Base-by-base conservation (phyloP, 2,888 invertebrate genomes). In the Eremobia ochroleuca region DNA sequence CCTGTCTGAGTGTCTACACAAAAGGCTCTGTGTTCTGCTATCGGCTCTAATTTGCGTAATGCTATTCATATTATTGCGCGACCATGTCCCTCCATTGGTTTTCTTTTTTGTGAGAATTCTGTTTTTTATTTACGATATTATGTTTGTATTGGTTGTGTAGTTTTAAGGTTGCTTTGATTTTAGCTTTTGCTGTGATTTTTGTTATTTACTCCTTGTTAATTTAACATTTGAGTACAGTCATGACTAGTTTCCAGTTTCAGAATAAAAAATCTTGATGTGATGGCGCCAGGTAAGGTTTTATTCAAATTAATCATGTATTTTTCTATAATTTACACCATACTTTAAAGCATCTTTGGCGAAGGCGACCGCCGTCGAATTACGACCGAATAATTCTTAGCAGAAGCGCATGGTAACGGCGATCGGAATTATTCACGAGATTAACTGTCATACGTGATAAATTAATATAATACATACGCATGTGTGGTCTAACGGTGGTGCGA, bases 1-100 rank as follows among this genome's bases (percentile, higher is more conserved):
- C 49, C 80, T 79, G 85, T 87, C 82, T 72, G 81, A 4, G 71
- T 72, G 82, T 82, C 85, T 71, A 80, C 84, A 88, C 89, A 89
- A 88, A 85, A 87, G 86, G 83, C 85, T 81, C 52, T 80, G 67
- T 69, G 77, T 77, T 73, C 79, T 78, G 79, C 88, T 90, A 91
- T 92, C 90, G 88, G 69, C 73, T 86, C 86, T 90, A 91, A 89
- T 94, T 94, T 94, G 92, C 93, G 92, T 93, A 93, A 93, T 93
- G 92, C 82, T 90, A 93, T 93, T 91, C 92, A 90, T 88, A 89
- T 86, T 88, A 89, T 86, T 85, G 86, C 83, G 75, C 74, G 80
- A 79, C 79, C 88, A 80, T 86, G 86, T 81, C 74, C 68, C 65
- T 85, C 11, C 55, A 40, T 82, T 81, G 68, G 46, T 73, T 84